phyloP scores from a whole-genome alignment of 2,113 vertebrate species.

The Hyaena hyaena region DNA sequence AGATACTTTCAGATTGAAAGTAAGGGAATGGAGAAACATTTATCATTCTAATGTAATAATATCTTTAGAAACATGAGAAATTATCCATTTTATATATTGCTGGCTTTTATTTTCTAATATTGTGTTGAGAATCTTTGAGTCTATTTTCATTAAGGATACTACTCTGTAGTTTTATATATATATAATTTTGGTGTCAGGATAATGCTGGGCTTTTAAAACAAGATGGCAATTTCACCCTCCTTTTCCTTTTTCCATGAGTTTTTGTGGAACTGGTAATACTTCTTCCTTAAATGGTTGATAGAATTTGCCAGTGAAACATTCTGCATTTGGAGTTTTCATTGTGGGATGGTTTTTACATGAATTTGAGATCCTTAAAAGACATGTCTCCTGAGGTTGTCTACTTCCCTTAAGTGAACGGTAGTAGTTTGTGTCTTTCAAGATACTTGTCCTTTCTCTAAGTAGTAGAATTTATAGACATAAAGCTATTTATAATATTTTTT shows the following conservation, averaged over 20 bases:
- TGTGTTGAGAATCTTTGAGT: neutral
- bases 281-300: neutral
- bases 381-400: neutral
- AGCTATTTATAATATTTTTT: neutral
- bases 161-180: neutral
- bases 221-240: neutral
- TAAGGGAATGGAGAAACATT: too few species aligned
- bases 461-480: neutral
- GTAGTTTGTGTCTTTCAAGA: neutral
- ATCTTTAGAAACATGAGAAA: neutral
- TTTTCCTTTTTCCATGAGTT: neutral
- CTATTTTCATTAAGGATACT: neutral
- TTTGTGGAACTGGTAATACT: neutral
- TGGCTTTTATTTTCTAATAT: neutral
- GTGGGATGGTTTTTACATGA: neutral
- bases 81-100: neutral
- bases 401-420: neutral
- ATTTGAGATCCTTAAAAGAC: neutral
- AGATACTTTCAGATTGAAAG: too few species aligned
- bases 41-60: neutral
- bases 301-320: neutral
- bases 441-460: neutral
- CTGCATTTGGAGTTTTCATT: neutral
- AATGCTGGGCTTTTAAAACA: neutral
- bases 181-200: neutral